Base-by-base conservation (phyloP, 1,140 invertebrate genomes). In the Episyrphus balteatus region DNA sequence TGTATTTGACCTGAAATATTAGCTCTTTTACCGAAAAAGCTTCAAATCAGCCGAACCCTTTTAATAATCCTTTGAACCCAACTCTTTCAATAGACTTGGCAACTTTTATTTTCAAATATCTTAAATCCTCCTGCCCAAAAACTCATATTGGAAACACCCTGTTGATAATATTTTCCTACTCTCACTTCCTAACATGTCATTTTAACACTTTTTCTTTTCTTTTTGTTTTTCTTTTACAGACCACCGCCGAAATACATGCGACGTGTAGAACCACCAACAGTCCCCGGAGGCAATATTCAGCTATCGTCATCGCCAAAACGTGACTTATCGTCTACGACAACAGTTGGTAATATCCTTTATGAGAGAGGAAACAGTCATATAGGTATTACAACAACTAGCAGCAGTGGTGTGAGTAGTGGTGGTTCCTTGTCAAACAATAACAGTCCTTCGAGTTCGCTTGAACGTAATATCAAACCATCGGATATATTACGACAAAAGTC, bases 181-280 rank as follows among this genome's bases (percentile, higher is more conserved):
- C n/a, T n/a, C n/a, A n/a, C n/a, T n/a, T n/a, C 11, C 5, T 36
- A 26, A 50, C 50, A n/a, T 41, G 14, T 51, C 30, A 46, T 44
- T 49, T 19, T 14, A 43, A 8, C 42, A 31, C 18, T 8, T 43
- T 32, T 43, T 3, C 8, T 26, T 26, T 26, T 26, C 3, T 26
- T 26, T 26, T 8, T 26, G 21, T 8, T 26, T 26, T 8, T 39
- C 18, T 8, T 11, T 56, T 66, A 34, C 52, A 81, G 80, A 59
- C 75, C 78, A 50, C 80, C 80, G 55, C 76, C 76, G 48, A 80
- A 80, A 71, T 71, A 72, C 52, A 73, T 77, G 59, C 66, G 75
- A 15, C 75, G 70, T 47, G 76, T 74, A 5, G 75, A 77, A 53
- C 69, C 73, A 21, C 73, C 73, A 11, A 67, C 67, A 40, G 75